Evolutionary conservation across 2,113 vertebrate genomes (phyloP).

Genomic region (Pundamilia nyererei): DNA sequence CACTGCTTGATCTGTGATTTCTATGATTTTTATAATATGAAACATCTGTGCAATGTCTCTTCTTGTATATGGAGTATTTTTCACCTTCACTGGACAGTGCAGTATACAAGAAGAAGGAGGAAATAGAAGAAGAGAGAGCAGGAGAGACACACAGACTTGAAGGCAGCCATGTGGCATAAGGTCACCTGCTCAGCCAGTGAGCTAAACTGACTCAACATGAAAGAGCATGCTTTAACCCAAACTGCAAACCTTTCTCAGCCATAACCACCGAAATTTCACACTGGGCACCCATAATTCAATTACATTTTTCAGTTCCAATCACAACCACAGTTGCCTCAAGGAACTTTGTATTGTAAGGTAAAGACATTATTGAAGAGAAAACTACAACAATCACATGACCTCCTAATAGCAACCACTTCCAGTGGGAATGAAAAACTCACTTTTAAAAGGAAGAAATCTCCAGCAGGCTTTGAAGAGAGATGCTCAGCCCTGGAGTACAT

Average conservation of each 20-base stretch:
- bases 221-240: neutral
- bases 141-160: neutral
- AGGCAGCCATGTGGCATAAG: neutral
- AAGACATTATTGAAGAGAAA: accelerated
- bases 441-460: neutral
- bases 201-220: neutral
- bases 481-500: neutral
- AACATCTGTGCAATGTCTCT: neutral
- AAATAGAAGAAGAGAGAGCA: neutral
- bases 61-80: neutral
- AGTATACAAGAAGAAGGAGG: neutral
- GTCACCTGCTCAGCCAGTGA: neutral
- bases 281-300: neutral
- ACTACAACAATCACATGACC: neutral
- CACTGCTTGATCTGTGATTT: conserved; percentile 9
- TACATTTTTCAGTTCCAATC: neutral
- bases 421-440: accelerated
- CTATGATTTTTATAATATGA: neutral
- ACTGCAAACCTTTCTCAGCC: neutral
- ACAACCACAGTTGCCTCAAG: neutral
- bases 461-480: neutral
- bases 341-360: neutral
- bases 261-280: neutral
- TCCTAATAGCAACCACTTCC: neutral
- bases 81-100: neutral